These are phyloP conservation scores for Phenganax stokvisi DNA, from an alignment of 92 coral and sea anemone species.

Conservation along the genomic window DNA sequence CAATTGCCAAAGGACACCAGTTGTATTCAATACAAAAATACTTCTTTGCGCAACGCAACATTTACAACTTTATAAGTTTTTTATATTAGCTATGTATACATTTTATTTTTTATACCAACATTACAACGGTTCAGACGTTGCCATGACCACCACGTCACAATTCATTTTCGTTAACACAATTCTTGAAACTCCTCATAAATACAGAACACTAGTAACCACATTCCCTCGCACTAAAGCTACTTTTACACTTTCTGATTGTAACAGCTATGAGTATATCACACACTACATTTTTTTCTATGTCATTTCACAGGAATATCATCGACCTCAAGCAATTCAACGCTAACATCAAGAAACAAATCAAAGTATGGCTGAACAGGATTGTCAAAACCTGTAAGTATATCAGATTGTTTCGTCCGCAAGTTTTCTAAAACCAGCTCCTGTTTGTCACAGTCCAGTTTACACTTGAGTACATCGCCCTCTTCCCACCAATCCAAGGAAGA, in stretches of 20 bases:
- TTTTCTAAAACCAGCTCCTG: conserved; percentile 28
- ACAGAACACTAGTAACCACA: background rate
- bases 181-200: no score
- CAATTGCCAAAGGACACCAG: no score
- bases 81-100: no score
- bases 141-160: no score
- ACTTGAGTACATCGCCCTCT: conserved; percentile 34
- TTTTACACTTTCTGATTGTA: background rate
- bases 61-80: no score
- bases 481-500: conserved; percentile 40
- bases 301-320: conserved; percentile 19
- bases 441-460: conserved; percentile 37
- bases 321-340: conserved; percentile 29
- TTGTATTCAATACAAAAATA: no score
- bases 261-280: background rate
- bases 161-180: no score
- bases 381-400: conserved; percentile 28
- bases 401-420: conserved; percentile 19
- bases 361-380: conserved; percentile 35
- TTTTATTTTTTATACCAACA: no score
- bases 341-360: conserved; percentile 38
- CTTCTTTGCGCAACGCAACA: no score
- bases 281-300: background rate
- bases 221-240: background rate
- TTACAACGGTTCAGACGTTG: no score